Evolutionary conservation across 1,140 invertebrate species (phyloP), one percentile per base, ranked within the genome.

Genomic region (Drosophila pseudoananassae): DNA sequence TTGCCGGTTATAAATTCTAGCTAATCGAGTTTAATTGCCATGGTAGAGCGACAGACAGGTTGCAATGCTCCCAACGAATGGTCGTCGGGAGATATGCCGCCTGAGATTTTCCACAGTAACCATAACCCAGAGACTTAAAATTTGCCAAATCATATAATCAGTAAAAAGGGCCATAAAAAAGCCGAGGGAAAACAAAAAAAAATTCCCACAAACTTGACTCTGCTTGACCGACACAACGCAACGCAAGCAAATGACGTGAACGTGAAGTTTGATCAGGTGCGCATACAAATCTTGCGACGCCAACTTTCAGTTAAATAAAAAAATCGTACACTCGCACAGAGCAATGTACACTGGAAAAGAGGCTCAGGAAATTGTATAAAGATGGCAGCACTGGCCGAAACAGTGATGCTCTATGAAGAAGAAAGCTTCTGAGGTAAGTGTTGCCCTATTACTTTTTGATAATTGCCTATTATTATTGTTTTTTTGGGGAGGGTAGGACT

Each of bases 191-290:
- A 36, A 43, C 25, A 46, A 36, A 49, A 56, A 78, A 47, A 78
- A 79, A 69, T 85, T 85, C 82, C 82, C 82, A 85, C 81, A 85
- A 84, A 63, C 74, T 76, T 69, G 63, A 76, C 73, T 76, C 56
- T 57, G 73, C 74, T 57, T 69, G 63, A 78, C 70, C 78, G 71
- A 74, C 69, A 63, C 56, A 84, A 74, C 71, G 64, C 74, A 71
- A 65, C 74, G 68, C 82, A 57, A 63, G 81, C 73, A 85, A 84
- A 84, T 84, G 82, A 84, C 77, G 81, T 63, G 73, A 81, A 85
- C 82, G 78, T 77, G 69, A 78, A 88, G 83, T 87, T 87, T 87
- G 82, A 87, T 87, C 82, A 87, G 82, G 82, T 87, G 82, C 83
- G 82, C 82, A 87, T 72, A 87, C 82, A 87, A 87, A 87, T 87